These are phyloP conservation scores for Apis florea DNA, from an alignment of 1,140 invertebrate genomes.

Conservation along the genomic window DNA sequence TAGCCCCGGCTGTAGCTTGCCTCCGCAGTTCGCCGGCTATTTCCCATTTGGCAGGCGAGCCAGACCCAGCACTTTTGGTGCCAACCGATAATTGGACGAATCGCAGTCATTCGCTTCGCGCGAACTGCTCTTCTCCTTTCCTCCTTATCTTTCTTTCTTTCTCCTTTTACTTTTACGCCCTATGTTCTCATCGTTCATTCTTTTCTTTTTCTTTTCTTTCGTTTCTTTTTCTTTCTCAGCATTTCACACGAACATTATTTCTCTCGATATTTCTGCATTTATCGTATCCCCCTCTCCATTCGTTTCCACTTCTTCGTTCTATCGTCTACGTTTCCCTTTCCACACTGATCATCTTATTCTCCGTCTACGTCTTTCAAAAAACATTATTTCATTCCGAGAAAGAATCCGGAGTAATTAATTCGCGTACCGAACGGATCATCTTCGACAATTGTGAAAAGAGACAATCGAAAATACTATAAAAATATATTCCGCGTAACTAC, in stretches of 20 bases:
- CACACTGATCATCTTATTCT: slow-evolving; percentile 17
- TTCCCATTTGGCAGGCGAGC: slow-evolving; percentile 75
- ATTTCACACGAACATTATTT: not conserved
- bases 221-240: not conserved
- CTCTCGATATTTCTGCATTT: not conserved
- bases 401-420: slow-evolving; percentile 21
- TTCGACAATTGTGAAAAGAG: slow-evolving; percentile 36
- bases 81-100: slow-evolving; percentile 77
- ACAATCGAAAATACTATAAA: slow-evolving; percentile 35
- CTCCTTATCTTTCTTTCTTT: not conserved
- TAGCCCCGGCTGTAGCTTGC: slow-evolving; percentile 59
- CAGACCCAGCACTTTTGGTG: slow-evolving; percentile 76
- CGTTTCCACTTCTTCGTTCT: not conserved
- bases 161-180: slow-evolving; percentile 1
- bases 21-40: slow-evolving; percentile 71
- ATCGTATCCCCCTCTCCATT: not conserved
- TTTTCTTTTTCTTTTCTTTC: not conserved
- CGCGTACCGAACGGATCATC: slow-evolving; percentile 24
- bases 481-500: slow-evolving; percentile 3
- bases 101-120: slow-evolving; percentile 74
- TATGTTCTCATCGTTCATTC: not conserved
- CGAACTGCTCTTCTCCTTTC: slow-evolving; percentile 56
- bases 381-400: slow-evolving; percentile 23
- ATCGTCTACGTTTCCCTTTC: not conserved
- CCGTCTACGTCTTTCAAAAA: slow-evolving; percentile 24